Evolutionary conservation across 2,113 vertebrate genomes (phyloP), one percentile per base, ranked within the genome.

Genomic region (Sinocyclocheilus maitianheensis): DNA sequence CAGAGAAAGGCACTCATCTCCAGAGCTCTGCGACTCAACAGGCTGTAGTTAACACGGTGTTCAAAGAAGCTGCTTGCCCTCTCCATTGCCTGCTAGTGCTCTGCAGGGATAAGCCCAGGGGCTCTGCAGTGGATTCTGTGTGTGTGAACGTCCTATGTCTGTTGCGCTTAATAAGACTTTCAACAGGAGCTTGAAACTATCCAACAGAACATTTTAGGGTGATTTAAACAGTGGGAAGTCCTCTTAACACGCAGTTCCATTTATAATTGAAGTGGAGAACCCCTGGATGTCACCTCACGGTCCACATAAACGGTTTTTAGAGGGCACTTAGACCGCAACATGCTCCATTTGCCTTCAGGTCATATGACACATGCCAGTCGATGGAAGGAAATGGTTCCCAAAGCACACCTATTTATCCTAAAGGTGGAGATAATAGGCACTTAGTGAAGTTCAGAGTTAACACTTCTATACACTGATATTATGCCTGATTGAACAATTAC

Each of bases 401-500:
- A 37, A 69, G 71, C 77, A 76, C 71, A 81, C 72, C 71, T 84
- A 72, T 87, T 89, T 85, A 89, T 83, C 86, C 88, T 69, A 40
- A 84, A 80, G 89, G 78, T 81, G 74, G 83, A 67, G 77, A 81
- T 90, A 90, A 90, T 90, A 51, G 86, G 74, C 65, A 87, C 79
- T 82, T 87, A 82, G 77, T 53, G 40, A 82, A 87, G 58, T 69
- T 77, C 26, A 20, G 81, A 80, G 72, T 87, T 86, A 86, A 51
- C 48, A 84, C 77, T 24, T 20, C 63, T 72, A 40, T 85, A 87
- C 84, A 84, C 88, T 87, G 85, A 90, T 88, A 90, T 87, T 92
- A 88, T 46, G 77, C 63, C 81, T 88, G 65, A 91, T 90, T 89
- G 81, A 81, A 91, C 89, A 90, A 89, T 85, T 88, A 87, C 88